Evolutionary conservation across 2,797 vertebrate genomes (phyloP).

Genomic region (Falco biarmicus): DNA sequence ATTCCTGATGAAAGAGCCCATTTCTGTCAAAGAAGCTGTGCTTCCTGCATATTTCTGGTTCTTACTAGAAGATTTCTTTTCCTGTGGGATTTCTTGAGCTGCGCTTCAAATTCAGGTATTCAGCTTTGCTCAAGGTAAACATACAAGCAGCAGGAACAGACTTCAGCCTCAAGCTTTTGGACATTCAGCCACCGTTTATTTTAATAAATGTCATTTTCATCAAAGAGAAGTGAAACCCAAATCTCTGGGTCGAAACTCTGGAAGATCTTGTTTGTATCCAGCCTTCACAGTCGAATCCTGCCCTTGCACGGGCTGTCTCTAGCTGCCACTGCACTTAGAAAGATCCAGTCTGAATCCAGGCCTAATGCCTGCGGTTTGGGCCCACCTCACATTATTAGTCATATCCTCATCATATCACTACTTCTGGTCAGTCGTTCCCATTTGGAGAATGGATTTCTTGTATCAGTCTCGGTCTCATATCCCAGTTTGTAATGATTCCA

Average conservation of each 20-base stretch:
- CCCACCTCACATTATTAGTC: conserved; percentile 4
- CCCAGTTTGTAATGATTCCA: not conserved
- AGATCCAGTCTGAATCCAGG: conserved; percentile 1
- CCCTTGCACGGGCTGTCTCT: not conserved
- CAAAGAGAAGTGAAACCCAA: not conserved
- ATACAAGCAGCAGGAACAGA: not conserved
- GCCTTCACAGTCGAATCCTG: not conserved
- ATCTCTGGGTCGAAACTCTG: not conserved
- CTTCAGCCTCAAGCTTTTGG: not conserved
- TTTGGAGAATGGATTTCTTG: conserved; percentile 3
- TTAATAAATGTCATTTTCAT: not conserved
- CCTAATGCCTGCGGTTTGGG: conserved; percentile 28
- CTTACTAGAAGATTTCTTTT: not conserved
- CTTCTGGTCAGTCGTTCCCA: not conserved
- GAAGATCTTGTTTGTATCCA: not conserved
- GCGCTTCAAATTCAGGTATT: conserved; percentile 24
- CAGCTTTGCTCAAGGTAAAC: conserved; percentile 23
- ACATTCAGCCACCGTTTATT: not conserved
- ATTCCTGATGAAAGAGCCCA: not conserved
- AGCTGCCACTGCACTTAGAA: not conserved
- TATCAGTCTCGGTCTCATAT: not conserved
- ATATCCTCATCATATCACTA: conserved; percentile 11
- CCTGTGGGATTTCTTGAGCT: not conserved
- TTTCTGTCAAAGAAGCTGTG: not conserved
- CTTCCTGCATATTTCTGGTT: conserved; percentile 20